These are phyloP conservation scores for Mobula hypostoma DNA, from an alignment of 2,113 vertebrate genomes.

Conservation along the genomic window DNA sequence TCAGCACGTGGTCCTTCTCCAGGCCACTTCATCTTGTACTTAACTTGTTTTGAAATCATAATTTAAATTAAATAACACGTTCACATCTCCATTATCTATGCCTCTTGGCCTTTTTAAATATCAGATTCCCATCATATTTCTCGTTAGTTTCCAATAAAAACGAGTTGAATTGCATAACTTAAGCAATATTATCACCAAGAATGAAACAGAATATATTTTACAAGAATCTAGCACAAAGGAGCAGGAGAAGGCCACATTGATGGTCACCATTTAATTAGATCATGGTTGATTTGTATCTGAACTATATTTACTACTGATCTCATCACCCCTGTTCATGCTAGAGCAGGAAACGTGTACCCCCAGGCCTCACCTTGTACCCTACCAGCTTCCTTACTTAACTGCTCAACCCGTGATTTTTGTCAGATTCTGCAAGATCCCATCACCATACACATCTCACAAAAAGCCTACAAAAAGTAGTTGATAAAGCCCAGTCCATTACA, in stretches of 20 bases:
- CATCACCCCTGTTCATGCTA: not conserved
- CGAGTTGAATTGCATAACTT: slow-evolving; percentile 15
- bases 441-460: too few species aligned
- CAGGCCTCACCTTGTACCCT: too few species aligned
- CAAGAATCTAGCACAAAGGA: not conserved
- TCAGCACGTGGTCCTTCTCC: not conserved
- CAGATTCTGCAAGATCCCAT: too few species aligned
- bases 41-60: not conserved
- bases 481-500: too few species aligned
- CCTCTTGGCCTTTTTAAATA: slow-evolving; percentile 2
- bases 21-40: slow-evolving; percentile 11
- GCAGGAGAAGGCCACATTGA: not conserved
- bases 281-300: not conserved
- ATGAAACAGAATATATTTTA: not conserved
- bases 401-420: too few species aligned
- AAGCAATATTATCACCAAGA: not conserved
- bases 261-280: slow-evolving; percentile 7
- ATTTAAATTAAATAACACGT: slow-evolving; percentile 6
- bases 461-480: too few species aligned
- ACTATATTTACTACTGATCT: not conserved
- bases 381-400: too few species aligned
- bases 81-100: slow-evolving; percentile 26
- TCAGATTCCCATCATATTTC: slow-evolving; percentile 15
- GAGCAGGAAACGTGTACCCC: too few species aligned
- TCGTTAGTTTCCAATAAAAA: not conserved